phyloP scores from a whole-genome alignment of 2,797 vertebrate species.

The Galaxias olidus region DNA sequence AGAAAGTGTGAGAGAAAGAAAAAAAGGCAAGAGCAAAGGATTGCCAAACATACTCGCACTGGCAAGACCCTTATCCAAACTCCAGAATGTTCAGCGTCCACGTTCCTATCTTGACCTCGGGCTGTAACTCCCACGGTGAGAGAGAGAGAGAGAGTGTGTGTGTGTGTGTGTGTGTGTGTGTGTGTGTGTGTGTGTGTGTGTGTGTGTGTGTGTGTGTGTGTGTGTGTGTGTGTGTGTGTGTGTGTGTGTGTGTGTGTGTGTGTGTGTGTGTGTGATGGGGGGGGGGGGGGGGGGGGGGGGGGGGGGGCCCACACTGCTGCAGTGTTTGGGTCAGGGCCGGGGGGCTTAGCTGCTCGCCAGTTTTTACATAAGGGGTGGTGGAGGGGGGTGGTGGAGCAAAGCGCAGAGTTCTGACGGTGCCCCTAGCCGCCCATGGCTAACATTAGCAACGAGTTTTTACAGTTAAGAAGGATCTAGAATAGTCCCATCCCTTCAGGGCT shows the following conservation, averaged over 20 bases:
- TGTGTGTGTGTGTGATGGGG: no score
- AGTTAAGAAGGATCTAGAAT: not conserved
- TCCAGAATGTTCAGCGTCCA: constrained; percentile 49
- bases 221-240: no score
- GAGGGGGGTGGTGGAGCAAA: constrained; percentile 41
- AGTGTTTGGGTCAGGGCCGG: constrained; percentile 42
- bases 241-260: no score
- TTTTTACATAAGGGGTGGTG: constrained; percentile 20
- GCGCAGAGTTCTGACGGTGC: constrained; percentile 35
- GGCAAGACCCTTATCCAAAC: constrained; percentile 40
- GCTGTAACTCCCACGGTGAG: constrained; percentile 56
- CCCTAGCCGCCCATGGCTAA: constrained; percentile 46
- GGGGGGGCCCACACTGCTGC: constrained; percentile 55
- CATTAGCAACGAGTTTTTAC: constrained; percentile 23
- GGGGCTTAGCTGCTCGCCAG: constrained; percentile 38
- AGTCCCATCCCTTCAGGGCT: not conserved
- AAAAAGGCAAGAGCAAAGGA: not conserved
- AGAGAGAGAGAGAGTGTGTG: no score
- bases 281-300: no score
- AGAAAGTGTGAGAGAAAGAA: not conserved
- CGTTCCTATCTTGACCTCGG: constrained; percentile 50
- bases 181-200: no score
- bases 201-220: no score
- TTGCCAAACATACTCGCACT: not conserved
- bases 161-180: no score